Conservation (phyloP, 64 coral and sea anemone genomes). For the Orbicella faveolata region DNA sequence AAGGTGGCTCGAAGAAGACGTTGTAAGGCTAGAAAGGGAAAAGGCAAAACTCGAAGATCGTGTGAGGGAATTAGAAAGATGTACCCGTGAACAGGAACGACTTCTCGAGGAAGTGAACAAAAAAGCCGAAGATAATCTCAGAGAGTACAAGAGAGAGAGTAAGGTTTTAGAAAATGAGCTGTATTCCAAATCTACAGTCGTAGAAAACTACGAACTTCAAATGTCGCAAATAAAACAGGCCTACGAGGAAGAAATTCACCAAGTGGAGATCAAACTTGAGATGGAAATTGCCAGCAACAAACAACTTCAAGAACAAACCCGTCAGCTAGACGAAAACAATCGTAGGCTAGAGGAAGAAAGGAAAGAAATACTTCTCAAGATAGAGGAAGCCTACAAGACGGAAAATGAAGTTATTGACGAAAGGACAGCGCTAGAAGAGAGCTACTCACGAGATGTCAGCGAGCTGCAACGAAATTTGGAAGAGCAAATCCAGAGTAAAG, state of each 20-base stretch:
- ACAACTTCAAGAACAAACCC: conserved; percentile 61
- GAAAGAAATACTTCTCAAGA: conserved; percentile 75
- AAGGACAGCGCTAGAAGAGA: conserved; percentile 54
- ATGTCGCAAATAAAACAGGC: conserved; percentile 54
- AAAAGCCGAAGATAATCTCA: conserved; percentile 34
- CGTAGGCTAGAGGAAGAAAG: conserved; percentile 74
- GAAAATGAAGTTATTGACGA: conserved; percentile 67
- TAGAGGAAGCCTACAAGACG: conserved; percentile 69
- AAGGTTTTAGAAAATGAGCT: conserved; percentile 66
- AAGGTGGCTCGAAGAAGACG: conserved; percentile 12
- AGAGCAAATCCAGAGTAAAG: conserved; percentile 64
- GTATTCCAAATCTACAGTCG: conserved; percentile 24
- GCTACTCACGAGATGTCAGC: conserved; percentile 57
- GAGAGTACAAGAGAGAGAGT: conserved; percentile 43
- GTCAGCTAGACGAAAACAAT: conserved; percentile 42
- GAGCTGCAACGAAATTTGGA: conserved; percentile 54
- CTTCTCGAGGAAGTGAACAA: conserved; percentile 20
- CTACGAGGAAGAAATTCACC: conserved; percentile 59
- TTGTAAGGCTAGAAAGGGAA: conserved; percentile 27
- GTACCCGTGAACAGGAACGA: conserved; percentile 17
- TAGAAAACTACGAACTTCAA: conserved; percentile 57
- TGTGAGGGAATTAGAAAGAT: conserved; percentile 48
- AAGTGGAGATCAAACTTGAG: conserved; percentile 60
- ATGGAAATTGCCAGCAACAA: conserved; percentile 49
- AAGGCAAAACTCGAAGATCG: conserved; percentile 32